These are phyloP conservation scores for Emys orbicularis DNA, from an alignment of 2,797 vertebrate genomes.

Conservation along the genomic window DNA sequence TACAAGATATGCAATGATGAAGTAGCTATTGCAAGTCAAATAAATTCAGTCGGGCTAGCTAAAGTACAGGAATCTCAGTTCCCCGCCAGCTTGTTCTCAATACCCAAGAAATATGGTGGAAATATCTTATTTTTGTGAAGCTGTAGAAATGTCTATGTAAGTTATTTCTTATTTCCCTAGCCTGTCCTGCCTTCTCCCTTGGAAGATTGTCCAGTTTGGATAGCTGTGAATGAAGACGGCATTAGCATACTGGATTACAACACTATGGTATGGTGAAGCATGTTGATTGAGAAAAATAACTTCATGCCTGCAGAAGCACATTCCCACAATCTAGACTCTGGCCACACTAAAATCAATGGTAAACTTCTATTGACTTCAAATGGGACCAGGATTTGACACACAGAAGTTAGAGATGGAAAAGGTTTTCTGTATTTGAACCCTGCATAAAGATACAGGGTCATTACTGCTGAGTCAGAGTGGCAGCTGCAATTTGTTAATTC, in stretches of 20 bases:
- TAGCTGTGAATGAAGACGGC: slow-evolving; percentile 95
- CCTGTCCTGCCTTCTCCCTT: slow-evolving; percentile 85
- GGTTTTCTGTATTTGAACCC: neutral
- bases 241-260: slow-evolving; percentile 90
- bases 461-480: neutral
- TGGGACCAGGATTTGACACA: slow-evolving; percentile 41
- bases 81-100: slow-evolving; percentile 1
- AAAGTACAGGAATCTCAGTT: neutral
- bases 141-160: slow-evolving; percentile 14
- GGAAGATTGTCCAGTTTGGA: slow-evolving; percentile 89
- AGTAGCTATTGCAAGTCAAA: neutral
- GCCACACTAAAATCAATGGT: neutral
- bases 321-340: neutral
- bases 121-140: neutral
- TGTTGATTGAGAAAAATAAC: neutral
- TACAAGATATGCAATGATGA: neutral
- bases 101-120: neutral
- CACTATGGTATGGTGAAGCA: slow-evolving; percentile 87
- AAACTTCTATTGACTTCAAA: slow-evolving; percentile 55
- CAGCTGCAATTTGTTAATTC: neutral
- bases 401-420: slow-evolving; percentile 34
- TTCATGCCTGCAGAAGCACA: neutral
- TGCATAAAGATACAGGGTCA: slow-evolving; percentile 37
- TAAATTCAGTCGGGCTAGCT: neutral
- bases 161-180: slow-evolving; percentile 77